phyloP scores from a whole-genome alignment of 2,113 vertebrate species.

The Aspidoscelis tigris region DNA sequence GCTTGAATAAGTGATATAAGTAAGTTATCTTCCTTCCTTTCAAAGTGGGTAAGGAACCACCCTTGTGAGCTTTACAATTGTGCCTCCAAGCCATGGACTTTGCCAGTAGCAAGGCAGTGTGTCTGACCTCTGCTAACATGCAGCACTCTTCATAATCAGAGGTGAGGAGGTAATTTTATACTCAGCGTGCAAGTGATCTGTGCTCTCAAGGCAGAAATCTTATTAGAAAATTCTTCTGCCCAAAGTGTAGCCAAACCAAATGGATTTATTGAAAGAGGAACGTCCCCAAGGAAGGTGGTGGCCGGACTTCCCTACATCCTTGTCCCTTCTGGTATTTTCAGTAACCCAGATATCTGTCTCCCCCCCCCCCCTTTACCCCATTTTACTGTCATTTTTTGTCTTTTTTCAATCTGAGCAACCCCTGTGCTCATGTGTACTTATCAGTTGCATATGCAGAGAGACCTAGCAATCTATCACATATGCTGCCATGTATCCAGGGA shows the following conservation, averaged over 20 bases:
- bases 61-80: slow-evolving; percentile 49
- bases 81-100: slow-evolving; percentile 65
- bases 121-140: slow-evolving; percentile 67
- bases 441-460: no score
- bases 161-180: slow-evolving; percentile 71
- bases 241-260: slow-evolving; percentile 69
- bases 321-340: slow-evolving; percentile 3
- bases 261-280: slow-evolving; percentile 67
- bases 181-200: slow-evolving; percentile 58
- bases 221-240: slow-evolving; percentile 71
- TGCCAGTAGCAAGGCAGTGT: slow-evolving; percentile 63
- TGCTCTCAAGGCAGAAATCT: slow-evolving; percentile 67
- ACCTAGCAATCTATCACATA: no score
- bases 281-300: slow-evolving; percentile 8
- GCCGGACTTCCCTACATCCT: no score
- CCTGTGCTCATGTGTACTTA: no score
- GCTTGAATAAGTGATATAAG: slow-evolving; percentile 62
- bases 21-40: slow-evolving; percentile 53
- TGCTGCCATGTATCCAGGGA: no score
- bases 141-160: slow-evolving; percentile 64
- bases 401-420: no score
- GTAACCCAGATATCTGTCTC: slow-evolving; percentile 45
- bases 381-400: no score
- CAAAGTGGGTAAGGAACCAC: slow-evolving; percentile 34
- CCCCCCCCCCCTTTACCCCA: background rate